These are phyloP conservation scores for Gouania willdenowi DNA, from an alignment of 2,797 vertebrate genomes.

Conservation along the genomic window DNA sequence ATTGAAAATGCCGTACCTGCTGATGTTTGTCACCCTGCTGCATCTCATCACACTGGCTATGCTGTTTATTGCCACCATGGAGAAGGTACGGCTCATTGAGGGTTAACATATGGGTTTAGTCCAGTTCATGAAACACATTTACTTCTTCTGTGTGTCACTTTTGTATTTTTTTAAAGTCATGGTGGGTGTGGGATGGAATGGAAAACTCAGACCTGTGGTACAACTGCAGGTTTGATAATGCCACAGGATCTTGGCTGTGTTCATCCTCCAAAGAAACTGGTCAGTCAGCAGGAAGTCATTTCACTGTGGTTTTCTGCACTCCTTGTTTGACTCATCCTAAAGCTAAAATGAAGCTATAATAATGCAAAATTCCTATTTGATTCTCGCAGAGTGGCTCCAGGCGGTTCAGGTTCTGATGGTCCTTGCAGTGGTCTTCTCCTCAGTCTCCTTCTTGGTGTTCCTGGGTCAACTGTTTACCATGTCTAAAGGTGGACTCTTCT, in stretches of 20 bases:
- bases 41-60: constrained; percentile 87
- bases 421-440: constrained; percentile 84
- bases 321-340: too few relatives aligned
- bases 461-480: constrained; percentile 88
- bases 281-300: constrained; percentile 50
- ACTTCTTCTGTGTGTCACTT: neutral
- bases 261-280: constrained; percentile 76
- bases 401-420: constrained; percentile 88
- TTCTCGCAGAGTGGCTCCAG: constrained; percentile 80
- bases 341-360: too few relatives aligned
- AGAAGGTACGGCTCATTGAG: constrained; percentile 83
- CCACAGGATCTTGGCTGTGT: constrained; percentile 76
- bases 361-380: neutral
- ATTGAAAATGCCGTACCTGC: constrained; percentile 67
- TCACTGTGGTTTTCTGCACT: too few relatives aligned
- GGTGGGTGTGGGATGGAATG: constrained; percentile 82
- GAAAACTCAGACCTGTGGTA: constrained; percentile 87
- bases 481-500: constrained; percentile 86
- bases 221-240: constrained; percentile 78
- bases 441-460: constrained; percentile 86
- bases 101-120: too few relatives aligned
- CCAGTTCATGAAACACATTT: neutral
- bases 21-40: constrained; percentile 83
- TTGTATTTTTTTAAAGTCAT: constrained; percentile 71
- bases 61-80: constrained; percentile 88